Percentiles rank a stretch among this genome's conserved stretches.
Evolutionary conservation across 2,113 vertebrate species (phyloP).

Genomic region (Planiliza haematocheilus): DNA sequence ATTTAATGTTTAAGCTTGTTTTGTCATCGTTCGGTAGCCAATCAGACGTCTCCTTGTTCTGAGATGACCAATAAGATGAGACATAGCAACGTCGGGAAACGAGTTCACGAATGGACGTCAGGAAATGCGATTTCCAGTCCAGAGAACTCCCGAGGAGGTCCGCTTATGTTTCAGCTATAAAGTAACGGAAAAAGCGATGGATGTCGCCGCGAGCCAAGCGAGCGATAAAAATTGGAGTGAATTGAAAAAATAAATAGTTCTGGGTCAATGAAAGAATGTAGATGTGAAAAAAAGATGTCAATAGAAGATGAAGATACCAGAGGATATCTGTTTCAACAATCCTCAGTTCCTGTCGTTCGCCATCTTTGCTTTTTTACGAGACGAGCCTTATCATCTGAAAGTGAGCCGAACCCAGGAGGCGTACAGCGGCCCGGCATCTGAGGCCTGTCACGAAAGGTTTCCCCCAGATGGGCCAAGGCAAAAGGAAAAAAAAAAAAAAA

Average conservation of each 20-base stretch:
- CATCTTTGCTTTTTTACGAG: slow-evolving; percentile 44
- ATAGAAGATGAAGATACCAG: neutral
- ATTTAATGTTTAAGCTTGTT: slow-evolving; percentile 3
- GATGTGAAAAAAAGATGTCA: neutral
- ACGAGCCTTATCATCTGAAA: slow-evolving; percentile 37
- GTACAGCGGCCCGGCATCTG: neutral
- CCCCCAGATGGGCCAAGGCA: slow-evolving; percentile 56
- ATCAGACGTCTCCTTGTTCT: slow-evolving; percentile 25
- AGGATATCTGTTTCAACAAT: slow-evolving; percentile 15
- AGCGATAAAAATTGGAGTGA: neutral
- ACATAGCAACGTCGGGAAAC: slow-evolving; percentile 41
- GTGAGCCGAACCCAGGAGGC: slow-evolving; percentile 39
- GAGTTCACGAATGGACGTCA: slow-evolving; percentile 21
- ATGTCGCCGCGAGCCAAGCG: slow-evolving; percentile 22
- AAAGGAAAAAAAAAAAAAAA: slow-evolving; percentile 41
- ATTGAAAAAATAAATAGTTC: slow-evolving; percentile 18
- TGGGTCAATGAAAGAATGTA: neutral
- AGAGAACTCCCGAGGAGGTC: slow-evolving; percentile 32
- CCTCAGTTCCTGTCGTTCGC: slow-evolving; percentile 15
- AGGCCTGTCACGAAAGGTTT: slow-evolving; percentile 59
- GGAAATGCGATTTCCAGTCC: slow-evolving; percentile 62
- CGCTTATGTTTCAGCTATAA: slow-evolving; percentile 47
- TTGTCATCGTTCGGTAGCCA: neutral
- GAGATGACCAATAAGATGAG: slow-evolving; percentile 38
- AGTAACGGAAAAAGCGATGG: slow-evolving; percentile 37